Percentiles rank a stretch among this genome's conserved stretches.
Conservation (phyloP, 2,797 vertebrate species). For the Linurgus olivaceus region DNA sequence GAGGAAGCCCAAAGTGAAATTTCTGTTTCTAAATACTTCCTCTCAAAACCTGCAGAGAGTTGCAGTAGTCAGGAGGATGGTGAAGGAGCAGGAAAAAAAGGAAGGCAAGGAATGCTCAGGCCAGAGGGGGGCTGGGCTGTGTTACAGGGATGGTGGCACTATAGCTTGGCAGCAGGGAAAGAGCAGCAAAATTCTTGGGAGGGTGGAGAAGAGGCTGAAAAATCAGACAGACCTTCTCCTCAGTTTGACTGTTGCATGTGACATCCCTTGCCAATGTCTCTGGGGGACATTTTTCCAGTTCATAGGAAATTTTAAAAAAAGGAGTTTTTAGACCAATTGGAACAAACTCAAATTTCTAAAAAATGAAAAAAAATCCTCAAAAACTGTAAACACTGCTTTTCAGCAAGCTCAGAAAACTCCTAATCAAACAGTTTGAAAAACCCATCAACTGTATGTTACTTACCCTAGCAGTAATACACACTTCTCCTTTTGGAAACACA, state of each 20-base stretch:
- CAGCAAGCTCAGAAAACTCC: not conserved
- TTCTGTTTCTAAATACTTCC: not conserved
- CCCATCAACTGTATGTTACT: not conserved
- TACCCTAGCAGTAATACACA: not conserved
- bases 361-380: not conserved
- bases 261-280: not conserved
- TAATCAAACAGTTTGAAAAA: conserved; percentile 3
- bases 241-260: not conserved
- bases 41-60: not conserved
- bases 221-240: not conserved
- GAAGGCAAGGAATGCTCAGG: not conserved
- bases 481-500: not conserved
- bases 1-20: not conserved
- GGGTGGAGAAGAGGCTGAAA: not conserved
- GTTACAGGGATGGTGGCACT: not conserved
- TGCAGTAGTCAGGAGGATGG: not conserved
- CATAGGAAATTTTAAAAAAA: not conserved
- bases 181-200: not conserved
- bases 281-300: not conserved
- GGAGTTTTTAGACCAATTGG: not conserved
- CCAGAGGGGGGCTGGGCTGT: rapidly evolving
- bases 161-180: not conserved
- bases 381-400: not conserved
- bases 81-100: not conserved
- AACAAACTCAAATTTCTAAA: not conserved